These are phyloP conservation scores for Eupithecia vulgata DNA, from an alignment of 2,888 invertebrate species.

Conservation along the genomic window DNA sequence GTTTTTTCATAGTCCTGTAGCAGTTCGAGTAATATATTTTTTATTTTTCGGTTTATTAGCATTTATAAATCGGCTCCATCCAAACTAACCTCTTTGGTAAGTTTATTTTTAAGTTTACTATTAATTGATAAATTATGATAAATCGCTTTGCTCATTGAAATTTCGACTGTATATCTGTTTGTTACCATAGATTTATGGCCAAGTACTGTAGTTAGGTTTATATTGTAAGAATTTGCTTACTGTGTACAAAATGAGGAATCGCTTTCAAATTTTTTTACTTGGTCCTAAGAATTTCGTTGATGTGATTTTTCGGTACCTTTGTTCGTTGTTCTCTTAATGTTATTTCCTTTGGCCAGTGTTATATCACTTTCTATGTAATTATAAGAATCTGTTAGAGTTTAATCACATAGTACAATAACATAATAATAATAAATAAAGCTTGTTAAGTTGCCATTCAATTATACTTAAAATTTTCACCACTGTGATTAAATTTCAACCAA, in stretches of 20 bases:
- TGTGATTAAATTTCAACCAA: slow-evolving; percentile 45
- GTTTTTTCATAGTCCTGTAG: slow-evolving; percentile 72
- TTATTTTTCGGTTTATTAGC: slow-evolving; percentile 63
- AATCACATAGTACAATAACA: slow-evolving; percentile 66
- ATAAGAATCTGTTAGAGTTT: slow-evolving; percentile 66
- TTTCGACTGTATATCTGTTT: slow-evolving; percentile 70
- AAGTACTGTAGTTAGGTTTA: slow-evolving; percentile 76
- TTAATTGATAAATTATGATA: slow-evolving; percentile 44
- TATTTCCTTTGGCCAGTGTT: slow-evolving; percentile 70
- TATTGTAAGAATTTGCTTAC: slow-evolving; percentile 70
- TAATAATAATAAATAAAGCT: slow-evolving; percentile 71
- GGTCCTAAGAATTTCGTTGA: slow-evolving; percentile 60
- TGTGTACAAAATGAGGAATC: slow-evolving; percentile 70
- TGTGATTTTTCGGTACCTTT: slow-evolving; percentile 53
- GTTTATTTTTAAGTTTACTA: slow-evolving; percentile 49
- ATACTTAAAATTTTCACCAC: slow-evolving; percentile 50
- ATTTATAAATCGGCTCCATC: slow-evolving; percentile 68
- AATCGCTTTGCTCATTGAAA: slow-evolving; percentile 71
- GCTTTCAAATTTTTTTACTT: slow-evolving; percentile 56
- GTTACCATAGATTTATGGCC: slow-evolving; percentile 82
- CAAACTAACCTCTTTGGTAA: slow-evolving; percentile 57
- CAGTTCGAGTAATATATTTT: slow-evolving; percentile 75
- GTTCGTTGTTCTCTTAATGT: slow-evolving; percentile 56
- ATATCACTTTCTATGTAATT: slow-evolving; percentile 61
- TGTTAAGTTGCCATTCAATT: slow-evolving; percentile 72